Conservation (phyloP, 53 echinoderm and acorn worm species). For the Mesocentrotus franciscanus region DNA sequence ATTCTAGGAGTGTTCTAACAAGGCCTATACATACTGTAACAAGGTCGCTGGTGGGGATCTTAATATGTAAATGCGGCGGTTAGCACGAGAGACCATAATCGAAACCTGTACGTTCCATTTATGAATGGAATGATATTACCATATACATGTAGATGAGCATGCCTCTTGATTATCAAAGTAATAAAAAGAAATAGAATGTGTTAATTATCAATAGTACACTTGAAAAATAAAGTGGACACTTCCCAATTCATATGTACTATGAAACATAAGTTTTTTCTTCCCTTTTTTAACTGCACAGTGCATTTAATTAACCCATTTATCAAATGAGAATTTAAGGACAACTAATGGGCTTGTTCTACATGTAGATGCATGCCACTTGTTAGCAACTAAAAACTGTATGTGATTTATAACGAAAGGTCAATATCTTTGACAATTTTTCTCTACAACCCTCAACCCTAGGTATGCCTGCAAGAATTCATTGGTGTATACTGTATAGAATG, state of each 20-base stretch:
- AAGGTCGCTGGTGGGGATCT: too few relatives aligned
- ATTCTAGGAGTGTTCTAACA: too few relatives aligned
- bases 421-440: not conserved
- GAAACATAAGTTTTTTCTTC: not conserved
- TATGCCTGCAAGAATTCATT: not conserved
- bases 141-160: not conserved
- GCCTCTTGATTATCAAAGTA: not conserved
- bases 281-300: not conserved
- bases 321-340: not conserved
- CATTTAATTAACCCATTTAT: not conserved
- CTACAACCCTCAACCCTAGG: too few relatives aligned
- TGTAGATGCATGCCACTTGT: not conserved
- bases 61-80: too few relatives aligned
- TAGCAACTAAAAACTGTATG: not conserved
- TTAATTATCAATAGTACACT: not conserved
- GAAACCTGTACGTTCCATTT: too few relatives aligned
- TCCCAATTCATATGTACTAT: not conserved
- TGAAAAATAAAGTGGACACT: not conserved
- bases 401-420: not conserved
- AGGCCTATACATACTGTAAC: too few relatives aligned
- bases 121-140: too few relatives aligned
- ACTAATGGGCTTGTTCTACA: not conserved
- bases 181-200: not conserved
- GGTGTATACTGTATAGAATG: too few relatives aligned
- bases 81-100: too few relatives aligned